Evolutionary conservation across 2,888 invertebrate genomes (phyloP).

Genomic region (Mechanitis messenoides): DNA sequence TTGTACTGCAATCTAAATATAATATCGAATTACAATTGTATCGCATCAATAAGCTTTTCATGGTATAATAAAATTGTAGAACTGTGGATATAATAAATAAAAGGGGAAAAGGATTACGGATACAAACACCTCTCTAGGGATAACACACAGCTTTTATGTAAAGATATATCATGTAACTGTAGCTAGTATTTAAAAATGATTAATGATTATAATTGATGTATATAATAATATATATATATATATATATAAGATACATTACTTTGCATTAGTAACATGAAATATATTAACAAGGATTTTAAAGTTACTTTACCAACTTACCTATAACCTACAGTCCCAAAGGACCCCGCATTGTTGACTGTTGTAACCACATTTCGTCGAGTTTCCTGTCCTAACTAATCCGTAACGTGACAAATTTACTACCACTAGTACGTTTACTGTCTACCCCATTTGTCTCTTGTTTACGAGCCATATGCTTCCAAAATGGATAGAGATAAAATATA

Average conservation of each 20-base stretch:
- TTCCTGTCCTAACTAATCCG: slow-evolving; percentile 31
- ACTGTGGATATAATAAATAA: slow-evolving; percentile 8
- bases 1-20: too few relatives aligned
- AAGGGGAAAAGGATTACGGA: slow-evolving; percentile 13
- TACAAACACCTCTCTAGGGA: slow-evolving; percentile 14
- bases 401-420: slow-evolving; percentile 28
- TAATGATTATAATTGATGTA: too few relatives aligned
- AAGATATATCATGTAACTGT: too few relatives aligned
- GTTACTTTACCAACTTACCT: slow-evolving; percentile 9
- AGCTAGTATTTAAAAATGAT: too few relatives aligned
- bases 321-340: slow-evolving; percentile 23
- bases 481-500: slow-evolving; percentile 6
- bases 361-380: slow-evolving; percentile 31
- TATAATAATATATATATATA: too few relatives aligned
- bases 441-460: slow-evolving; percentile 5
- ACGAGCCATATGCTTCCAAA: slow-evolving; percentile 7
- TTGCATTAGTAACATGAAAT: not conserved
- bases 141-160: slow-evolving; percentile 7
- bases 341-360: slow-evolving; percentile 20
- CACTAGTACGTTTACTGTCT: slow-evolving; percentile 29
- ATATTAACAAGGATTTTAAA: slow-evolving; percentile 1
- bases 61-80: not conserved
- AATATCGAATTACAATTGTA: not conserved
- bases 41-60: not conserved
- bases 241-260: too few relatives aligned